Evolutionary conservation across 2,797 vertebrate species (phyloP).

Genomic region (Sebastes iracundus): DNA sequence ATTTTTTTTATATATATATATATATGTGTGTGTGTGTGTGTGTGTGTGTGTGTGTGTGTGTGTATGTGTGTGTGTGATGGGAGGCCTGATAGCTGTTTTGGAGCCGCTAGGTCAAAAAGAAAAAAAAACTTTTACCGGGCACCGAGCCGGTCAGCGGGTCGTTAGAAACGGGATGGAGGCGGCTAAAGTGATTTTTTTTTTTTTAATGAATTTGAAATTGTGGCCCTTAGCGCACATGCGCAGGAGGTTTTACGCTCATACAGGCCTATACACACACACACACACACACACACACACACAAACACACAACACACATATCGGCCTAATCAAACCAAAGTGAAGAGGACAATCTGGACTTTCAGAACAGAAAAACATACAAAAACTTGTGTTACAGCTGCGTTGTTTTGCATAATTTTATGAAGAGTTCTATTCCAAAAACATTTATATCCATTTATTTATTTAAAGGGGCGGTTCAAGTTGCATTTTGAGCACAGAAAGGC

Average conservation of each 20-base stretch:
- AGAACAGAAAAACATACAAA: constrained; percentile 21
- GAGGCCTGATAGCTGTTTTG: background rate
- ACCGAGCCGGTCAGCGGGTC: background rate
- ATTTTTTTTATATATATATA: no score
- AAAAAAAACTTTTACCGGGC: background rate
- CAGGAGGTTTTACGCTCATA: constrained; percentile 20
- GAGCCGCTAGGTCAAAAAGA: background rate
- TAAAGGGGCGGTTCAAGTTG: background rate
- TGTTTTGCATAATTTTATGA: constrained; percentile 62
- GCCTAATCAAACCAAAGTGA: background rate
- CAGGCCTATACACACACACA: constrained; percentile 22
- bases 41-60: no score
- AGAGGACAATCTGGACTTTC: background rate
- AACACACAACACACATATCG: background rate
- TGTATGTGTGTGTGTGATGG: background rate
- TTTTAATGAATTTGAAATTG: background rate
- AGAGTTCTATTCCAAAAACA: constrained; percentile 46
- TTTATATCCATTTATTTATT: background rate
- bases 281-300: constrained; percentile 1
- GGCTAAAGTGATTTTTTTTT: background rate
- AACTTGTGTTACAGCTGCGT: background rate
- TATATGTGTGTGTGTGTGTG: no score
- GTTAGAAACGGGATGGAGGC: background rate
- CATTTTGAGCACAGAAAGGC: background rate
- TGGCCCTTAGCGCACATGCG: constrained; percentile 46